A percentile compares a stretch with the other conserved stretches of the same genome.
Conservation (phyloP, 1,140 invertebrate species). For the Scylla paramamosain region DNA sequence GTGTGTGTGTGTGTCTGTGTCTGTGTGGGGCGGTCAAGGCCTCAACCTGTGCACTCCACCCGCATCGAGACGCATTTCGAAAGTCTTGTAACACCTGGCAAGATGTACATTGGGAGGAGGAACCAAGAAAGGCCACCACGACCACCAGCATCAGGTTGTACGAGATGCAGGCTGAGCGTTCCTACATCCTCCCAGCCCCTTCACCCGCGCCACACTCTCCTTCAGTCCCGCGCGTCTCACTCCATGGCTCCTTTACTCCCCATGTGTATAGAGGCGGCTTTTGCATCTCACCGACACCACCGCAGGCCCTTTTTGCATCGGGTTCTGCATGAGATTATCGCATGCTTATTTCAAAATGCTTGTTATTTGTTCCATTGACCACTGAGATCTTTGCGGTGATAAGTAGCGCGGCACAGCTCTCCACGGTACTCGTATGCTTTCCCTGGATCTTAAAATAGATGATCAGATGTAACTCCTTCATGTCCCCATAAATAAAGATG, state of each 20-base stretch:
- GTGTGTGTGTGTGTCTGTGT: too few relatives aligned
- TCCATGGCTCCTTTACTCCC: neutral
- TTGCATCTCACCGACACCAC: neutral
- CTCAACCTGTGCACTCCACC: neutral
- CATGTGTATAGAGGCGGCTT: neutral
- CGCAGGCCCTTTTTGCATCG: too few relatives aligned
- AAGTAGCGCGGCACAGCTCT: slow-evolving; percentile 30
- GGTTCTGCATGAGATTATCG: slow-evolving; percentile 39
- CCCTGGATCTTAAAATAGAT: neutral
- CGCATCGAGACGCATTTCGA: neutral
- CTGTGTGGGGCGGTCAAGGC: neutral
- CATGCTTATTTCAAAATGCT: slow-evolving; percentile 57
- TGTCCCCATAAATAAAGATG: neutral
- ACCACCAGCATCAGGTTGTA: slow-evolving; percentile 22
- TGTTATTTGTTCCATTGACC: slow-evolving; percentile 51
- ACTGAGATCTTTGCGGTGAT: slow-evolving; percentile 27
- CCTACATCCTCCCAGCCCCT: neutral
- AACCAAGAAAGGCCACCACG: slow-evolving; percentile 1
- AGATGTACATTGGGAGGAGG: slow-evolving; percentile 5
- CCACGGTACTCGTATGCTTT: neutral
- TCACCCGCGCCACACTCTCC: neutral
- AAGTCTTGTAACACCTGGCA: slow-evolving; percentile 21
- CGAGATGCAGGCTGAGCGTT: slow-evolving; percentile 7
- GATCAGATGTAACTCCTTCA: neutral
- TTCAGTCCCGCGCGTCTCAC: neutral